Evolutionary conservation across 1,140 invertebrate species (phyloP).

Genomic region (Drosophila quadrilineata): DNA sequence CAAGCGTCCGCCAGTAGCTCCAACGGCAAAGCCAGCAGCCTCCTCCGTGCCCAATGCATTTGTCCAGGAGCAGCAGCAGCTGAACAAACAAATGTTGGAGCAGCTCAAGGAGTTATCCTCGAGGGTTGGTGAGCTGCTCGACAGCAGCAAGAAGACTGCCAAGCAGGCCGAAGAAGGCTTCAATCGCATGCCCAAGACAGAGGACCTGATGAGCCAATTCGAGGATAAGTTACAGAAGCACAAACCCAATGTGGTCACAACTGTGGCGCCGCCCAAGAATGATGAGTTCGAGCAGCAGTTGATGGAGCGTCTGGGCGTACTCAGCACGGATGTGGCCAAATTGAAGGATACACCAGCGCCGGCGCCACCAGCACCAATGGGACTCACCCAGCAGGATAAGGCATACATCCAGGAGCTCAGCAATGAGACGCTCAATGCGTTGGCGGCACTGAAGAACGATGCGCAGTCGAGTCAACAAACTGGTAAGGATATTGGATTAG

Average conservation of each 20-base stretch:
- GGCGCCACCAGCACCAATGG: slow-evolving; percentile 11
- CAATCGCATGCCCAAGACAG: slow-evolving; percentile 48
- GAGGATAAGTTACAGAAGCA: slow-evolving; percentile 66
- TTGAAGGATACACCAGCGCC: slow-evolving; percentile 40
- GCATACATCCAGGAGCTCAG: slow-evolving; percentile 68
- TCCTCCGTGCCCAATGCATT: slow-evolving; percentile 50
- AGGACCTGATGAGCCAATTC: slow-evolving; percentile 57
- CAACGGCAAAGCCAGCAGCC: neutral
- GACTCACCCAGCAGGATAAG: slow-evolving; percentile 57
- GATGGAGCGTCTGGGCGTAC: slow-evolving; percentile 34
- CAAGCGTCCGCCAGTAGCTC: slow-evolving; percentile 67
- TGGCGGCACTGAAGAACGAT: slow-evolving; percentile 60
- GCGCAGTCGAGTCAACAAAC: slow-evolving; percentile 43
- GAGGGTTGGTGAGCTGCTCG: slow-evolving; percentile 83
- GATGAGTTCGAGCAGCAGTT: slow-evolving; percentile 67
- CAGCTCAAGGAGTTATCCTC: slow-evolving; percentile 83
- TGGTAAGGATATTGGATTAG: slow-evolving; percentile 59
- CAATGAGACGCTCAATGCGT: slow-evolving; percentile 70
- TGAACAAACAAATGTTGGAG: slow-evolving; percentile 82
- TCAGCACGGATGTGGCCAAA: slow-evolving; percentile 46
- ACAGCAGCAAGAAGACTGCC: slow-evolving; percentile 59
- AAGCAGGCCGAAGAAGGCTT: slow-evolving; percentile 51
- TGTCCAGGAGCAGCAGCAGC: slow-evolving; percentile 50
- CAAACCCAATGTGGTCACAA: slow-evolving; percentile 19
- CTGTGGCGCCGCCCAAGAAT: slow-evolving; percentile 55